These are phyloP conservation scores for Podilymbus podiceps DNA, from an alignment of 2,113 vertebrate species.

Conservation along the genomic window DNA sequence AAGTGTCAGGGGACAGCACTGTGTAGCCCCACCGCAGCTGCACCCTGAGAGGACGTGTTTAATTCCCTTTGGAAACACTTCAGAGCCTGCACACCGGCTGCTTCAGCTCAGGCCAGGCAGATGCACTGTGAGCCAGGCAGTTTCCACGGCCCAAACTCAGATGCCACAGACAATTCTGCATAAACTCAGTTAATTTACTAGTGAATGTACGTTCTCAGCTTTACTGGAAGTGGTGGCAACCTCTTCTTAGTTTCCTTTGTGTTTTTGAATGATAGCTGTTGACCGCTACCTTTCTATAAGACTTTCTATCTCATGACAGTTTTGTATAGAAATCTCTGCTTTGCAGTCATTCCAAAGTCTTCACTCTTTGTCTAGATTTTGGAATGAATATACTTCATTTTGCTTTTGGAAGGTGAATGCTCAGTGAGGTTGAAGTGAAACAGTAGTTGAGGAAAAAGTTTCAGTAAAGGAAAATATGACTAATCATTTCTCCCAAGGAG, in stretches of 20 bases:
- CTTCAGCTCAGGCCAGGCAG: background rate
- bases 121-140: background rate
- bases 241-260: background rate
- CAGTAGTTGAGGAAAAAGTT: background rate
- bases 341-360: background rate
- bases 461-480: background rate
- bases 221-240: background rate
- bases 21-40: background rate
- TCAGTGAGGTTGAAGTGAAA: background rate
- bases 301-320: fast-evolving
- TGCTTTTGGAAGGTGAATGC: background rate
- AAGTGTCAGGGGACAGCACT: fast-evolving
- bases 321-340: background rate
- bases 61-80: background rate
- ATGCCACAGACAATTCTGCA: background rate
- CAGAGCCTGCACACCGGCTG: background rate
- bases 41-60: background rate
- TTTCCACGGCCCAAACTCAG: background rate
- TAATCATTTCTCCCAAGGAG: background rate
- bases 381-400: background rate
- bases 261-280: background rate
- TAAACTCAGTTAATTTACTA: background rate
- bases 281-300: background rate
- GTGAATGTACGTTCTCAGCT: background rate
- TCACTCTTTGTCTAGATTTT: background rate